These are phyloP conservation scores for Melanostigma gelatinosum DNA, from an alignment of 2,113 vertebrate genomes.

Conservation along the genomic window DNA sequence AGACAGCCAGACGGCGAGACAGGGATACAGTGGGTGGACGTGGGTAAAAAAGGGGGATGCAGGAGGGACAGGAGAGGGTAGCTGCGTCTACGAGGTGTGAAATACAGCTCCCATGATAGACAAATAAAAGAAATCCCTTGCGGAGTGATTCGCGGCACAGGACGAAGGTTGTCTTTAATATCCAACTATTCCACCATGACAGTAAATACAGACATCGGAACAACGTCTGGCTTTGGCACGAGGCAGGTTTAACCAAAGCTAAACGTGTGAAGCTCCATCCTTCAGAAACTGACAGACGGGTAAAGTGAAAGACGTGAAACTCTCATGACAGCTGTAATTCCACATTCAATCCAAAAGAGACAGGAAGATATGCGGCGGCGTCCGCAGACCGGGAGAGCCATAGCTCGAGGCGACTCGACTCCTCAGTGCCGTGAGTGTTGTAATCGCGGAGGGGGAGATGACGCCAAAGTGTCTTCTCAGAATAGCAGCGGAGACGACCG, in stretches of 20 bases:
- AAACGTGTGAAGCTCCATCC: constrained; percentile 64
- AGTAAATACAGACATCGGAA: constrained; percentile 15
- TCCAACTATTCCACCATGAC: constrained; percentile 50
- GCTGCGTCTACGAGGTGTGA: constrained; percentile 28
- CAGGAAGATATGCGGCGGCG: constrained; percentile 6
- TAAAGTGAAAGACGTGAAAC: constrained; percentile 10
- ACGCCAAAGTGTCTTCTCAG: constrained; percentile 26
- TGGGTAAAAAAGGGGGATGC: constrained; percentile 12
- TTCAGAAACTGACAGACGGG: constrained; percentile 30
- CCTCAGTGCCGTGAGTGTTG: constrained; percentile 11
- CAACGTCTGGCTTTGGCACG: constrained; percentile 4
- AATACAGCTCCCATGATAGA: constrained; percentile 43
- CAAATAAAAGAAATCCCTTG: constrained; percentile 32
- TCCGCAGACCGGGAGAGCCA: constrained; percentile 43
- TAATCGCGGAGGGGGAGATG: constrained; percentile 32
- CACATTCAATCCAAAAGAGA: constrained; percentile 42
- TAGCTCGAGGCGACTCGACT: constrained; percentile 6
- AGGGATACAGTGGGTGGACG: neutral
- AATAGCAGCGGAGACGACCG: constrained; percentile 16
- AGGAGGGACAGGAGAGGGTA: constrained; percentile 12
- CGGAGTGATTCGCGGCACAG: constrained; percentile 1
- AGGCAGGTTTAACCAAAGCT: constrained; percentile 60
- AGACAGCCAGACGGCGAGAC: constrained; percentile 24
- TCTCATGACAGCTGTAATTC: constrained; percentile 38
- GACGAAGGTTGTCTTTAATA: constrained; percentile 16